These are phyloP conservation scores for Poecilus cupreus DNA, from an alignment of 2,888 invertebrate species.

Conservation along the genomic window DNA sequence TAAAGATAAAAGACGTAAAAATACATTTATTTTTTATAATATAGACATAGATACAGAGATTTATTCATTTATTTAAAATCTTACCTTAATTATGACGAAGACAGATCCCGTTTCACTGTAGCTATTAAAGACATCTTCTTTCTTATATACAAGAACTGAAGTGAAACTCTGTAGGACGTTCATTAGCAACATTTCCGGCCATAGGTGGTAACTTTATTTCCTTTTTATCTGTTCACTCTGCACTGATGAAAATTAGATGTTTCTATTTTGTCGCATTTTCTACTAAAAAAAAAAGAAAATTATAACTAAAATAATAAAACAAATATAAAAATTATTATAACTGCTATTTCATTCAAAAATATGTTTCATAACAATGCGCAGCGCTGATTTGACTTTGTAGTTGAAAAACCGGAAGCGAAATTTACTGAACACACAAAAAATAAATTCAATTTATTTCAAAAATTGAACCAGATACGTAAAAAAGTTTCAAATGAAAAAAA, in stretches of 20 bases:
- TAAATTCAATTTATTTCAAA: no score
- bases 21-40: background rate
- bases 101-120: background rate
- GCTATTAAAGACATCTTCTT: background rate
- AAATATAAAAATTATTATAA: no score
- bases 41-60: no score
- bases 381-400: no score
- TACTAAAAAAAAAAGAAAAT: background rate
- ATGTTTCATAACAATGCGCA: no score
- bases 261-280: background rate
- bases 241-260: background rate
- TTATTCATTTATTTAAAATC: background rate
- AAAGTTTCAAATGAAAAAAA: no score
- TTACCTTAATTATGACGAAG: background rate
- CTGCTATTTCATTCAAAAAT: no score
- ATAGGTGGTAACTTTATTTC: background rate
- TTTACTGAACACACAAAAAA: no score
- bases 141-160: slow-evolving; percentile 10
- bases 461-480: no score
- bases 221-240: background rate
- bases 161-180: background rate
- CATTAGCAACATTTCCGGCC: background rate
- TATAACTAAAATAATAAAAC: no score
- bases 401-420: no score
- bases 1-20: no score